These are phyloP conservation scores for Augochlorella aurata DNA, from an alignment of 2,888 invertebrate genomes.

Conservation along the genomic window DNA sequence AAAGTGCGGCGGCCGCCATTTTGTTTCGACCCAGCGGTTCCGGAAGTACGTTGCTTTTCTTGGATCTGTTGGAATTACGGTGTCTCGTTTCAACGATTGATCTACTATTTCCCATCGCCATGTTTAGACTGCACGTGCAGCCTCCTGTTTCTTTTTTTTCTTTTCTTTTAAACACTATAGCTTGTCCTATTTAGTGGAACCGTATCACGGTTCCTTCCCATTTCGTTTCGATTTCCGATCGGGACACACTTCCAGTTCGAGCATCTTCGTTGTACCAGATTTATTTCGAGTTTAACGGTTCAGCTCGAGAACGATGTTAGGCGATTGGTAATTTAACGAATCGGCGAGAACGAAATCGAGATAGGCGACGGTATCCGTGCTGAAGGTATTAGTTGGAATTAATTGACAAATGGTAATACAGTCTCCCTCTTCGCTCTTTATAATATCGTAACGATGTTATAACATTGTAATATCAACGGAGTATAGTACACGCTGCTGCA, in stretches of 20 bases:
- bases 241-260: neutral
- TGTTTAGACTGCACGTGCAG: constrained; percentile 1
- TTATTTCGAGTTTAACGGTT: neutral
- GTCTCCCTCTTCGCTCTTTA: constrained; percentile 21
- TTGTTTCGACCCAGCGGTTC: constrained; percentile 32
- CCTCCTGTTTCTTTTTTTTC: neutral
- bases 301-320: neutral
- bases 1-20: constrained; percentile 41
- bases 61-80: constrained; percentile 45
- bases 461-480: neutral
- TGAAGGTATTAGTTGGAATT: neutral
- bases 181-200: neutral
- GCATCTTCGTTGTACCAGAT: neutral
- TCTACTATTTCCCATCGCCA: constrained; percentile 23
- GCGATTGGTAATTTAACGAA: neutral
- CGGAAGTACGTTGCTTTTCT: constrained; percentile 50
- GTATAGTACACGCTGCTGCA: neutral
- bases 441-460: neutral
- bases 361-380: neutral
- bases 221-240: neutral
- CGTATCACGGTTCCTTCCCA: neutral
- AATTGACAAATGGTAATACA: neutral
- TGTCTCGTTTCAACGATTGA: constrained; percentile 54
- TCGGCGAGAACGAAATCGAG: too few species aligned
- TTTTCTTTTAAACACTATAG: neutral